Evolutionary conservation across 92 coral and sea anemone genomes (phyloP).

Genomic region (Porites cylindrica): DNA sequence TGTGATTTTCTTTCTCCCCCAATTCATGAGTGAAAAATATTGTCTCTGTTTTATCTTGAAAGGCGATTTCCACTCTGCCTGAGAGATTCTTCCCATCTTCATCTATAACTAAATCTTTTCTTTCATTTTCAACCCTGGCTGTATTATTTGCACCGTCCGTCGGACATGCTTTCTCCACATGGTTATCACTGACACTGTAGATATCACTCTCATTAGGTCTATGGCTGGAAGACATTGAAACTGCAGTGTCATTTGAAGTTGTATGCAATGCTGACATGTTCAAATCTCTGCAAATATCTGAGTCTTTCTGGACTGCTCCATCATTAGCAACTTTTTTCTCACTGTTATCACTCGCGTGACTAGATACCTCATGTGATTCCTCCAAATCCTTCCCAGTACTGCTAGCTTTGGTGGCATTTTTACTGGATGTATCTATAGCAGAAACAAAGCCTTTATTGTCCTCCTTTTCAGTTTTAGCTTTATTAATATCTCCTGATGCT

Average conservation of each 20-base stretch:
- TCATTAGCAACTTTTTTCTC: not conserved
- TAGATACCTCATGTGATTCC: not conserved
- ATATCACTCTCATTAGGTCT: too few relatives aligned
- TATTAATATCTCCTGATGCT: not conserved
- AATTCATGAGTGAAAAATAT: not conserved
- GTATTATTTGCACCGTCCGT: not conserved
- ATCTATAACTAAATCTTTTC: not conserved
- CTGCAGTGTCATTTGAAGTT: too few relatives aligned
- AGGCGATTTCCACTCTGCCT: not conserved
- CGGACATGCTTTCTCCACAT: too few relatives aligned
- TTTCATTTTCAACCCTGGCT: not conserved
- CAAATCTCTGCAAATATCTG: too few relatives aligned
- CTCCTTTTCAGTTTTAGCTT: not conserved
- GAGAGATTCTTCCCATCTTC: not conserved
- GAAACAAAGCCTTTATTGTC: not conserved
- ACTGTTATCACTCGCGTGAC: not conserved
- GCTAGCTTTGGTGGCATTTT: not conserved
- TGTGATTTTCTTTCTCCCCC: not conserved
- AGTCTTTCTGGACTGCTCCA: too few relatives aligned
- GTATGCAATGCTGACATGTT: too few relatives aligned
- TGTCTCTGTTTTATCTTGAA: not conserved
- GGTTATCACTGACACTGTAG: not conserved
- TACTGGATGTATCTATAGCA: constrained; percentile 2
- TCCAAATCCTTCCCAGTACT: not conserved
- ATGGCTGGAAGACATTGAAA: too few relatives aligned